Percentiles rank a stretch among this genome's conserved stretches.
phyloP scores from a whole-genome alignment of 2,888 invertebrate species.

The Octodonta nipae region DNA sequence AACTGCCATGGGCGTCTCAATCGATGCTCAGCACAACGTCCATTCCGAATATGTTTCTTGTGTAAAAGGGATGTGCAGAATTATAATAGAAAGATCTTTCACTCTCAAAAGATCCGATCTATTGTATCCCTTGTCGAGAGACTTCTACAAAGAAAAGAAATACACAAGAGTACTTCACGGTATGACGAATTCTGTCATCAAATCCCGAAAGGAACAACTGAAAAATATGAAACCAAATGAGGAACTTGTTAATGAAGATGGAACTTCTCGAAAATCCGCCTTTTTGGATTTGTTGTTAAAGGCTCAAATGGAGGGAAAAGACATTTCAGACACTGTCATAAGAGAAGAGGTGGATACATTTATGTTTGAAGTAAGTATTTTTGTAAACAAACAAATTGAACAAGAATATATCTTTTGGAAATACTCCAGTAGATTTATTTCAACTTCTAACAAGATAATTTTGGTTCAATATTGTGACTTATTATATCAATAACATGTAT shows the following conservation, averaged over 20 bases:
- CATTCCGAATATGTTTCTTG: slow-evolving; percentile 1
- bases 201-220: slow-evolving; percentile 25
- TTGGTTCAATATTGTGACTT: too few species aligned
- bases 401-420: too few species aligned
- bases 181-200: slow-evolving; percentile 2
- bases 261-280: slow-evolving; percentile 44
- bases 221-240: slow-evolving; percentile 1
- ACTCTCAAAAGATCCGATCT: slow-evolving; percentile 19
- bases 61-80: slow-evolving; percentile 2
- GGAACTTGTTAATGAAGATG: slow-evolving; percentile 7
- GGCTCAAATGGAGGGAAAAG: slow-evolving; percentile 41
- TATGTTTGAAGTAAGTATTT: slow-evolving; percentile 61
- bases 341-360: slow-evolving; percentile 61
- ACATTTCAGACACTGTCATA: slow-evolving; percentile 45
- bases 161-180: slow-evolving; percentile 17
- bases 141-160: slow-evolving; percentile 39
- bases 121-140: slow-evolving; percentile 41
- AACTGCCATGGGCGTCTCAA: slow-evolving; percentile 3
- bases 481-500: too few species aligned
- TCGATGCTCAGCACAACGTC: slow-evolving; percentile 1
- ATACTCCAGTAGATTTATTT: too few species aligned
- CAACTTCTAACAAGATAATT: too few species aligned
- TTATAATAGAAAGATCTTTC: not conserved
- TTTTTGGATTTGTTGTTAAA: slow-evolving; percentile 53
- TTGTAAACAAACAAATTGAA: too few species aligned